phyloP scores from a whole-genome alignment of 2,888 invertebrate genomes.

The Lucinisca nassula region DNA sequence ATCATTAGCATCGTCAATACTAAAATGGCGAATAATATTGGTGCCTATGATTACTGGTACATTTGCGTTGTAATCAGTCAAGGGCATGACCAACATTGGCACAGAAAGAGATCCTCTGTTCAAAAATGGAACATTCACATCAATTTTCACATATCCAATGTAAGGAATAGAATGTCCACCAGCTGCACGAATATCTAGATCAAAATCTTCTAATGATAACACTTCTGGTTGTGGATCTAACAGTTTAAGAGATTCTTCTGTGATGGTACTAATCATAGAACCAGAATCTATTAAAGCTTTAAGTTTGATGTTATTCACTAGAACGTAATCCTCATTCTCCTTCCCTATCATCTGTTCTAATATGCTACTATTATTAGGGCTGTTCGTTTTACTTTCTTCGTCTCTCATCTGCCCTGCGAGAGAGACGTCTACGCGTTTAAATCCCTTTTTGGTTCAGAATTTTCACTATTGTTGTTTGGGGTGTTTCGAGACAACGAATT shows the following conservation, averaged over 20 bases:
- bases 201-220: neutral
- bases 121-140: neutral
- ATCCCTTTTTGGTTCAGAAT: neutral
- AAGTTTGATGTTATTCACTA: neutral
- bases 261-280: conserved; percentile 13
- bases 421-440: neutral
- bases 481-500: too few species aligned
- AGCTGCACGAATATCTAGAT: neutral
- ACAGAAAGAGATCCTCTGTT: neutral
- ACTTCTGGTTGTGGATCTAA: neutral
- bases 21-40: conserved; percentile 2
- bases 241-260: neutral
- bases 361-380: neutral
- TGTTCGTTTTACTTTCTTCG: neutral
- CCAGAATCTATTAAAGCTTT: conserved; percentile 27
- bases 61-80: conserved; percentile 5
- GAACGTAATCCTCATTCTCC: neutral
- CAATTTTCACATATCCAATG: neutral
- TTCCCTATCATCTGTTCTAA: neutral
- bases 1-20: neutral
- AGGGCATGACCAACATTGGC: neutral
- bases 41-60: conserved; percentile 27
- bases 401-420: conserved; percentile 10
- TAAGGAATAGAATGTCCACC: neutral
- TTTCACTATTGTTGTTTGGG: neutral